Evolutionary conservation across 2,113 vertebrate genomes (phyloP).

Genomic region (Bubalus kerabau): DNA sequence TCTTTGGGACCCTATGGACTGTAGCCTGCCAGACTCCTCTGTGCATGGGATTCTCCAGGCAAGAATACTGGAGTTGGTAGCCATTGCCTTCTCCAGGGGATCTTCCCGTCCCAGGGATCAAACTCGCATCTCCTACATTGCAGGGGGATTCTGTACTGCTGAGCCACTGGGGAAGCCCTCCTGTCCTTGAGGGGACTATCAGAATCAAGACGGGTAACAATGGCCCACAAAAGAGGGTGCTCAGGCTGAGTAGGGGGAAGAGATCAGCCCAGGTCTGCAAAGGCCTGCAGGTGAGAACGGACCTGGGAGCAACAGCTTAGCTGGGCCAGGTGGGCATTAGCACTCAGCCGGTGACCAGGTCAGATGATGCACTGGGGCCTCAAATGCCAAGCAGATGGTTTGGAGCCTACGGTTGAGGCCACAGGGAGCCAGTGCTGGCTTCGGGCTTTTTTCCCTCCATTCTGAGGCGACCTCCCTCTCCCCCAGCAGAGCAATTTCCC

Average conservation of each 20-base stretch:
- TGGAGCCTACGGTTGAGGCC: background rate
- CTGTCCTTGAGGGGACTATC: background rate
- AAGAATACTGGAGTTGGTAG: background rate
- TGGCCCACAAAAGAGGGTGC: fast-evolving
- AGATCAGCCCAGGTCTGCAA: background rate
- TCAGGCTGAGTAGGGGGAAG: background rate
- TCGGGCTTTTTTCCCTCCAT: background rate
- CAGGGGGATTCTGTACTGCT: background rate
- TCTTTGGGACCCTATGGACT: background rate
- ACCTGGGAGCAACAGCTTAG: background rate
- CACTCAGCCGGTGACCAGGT: background rate
- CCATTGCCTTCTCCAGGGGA: background rate
- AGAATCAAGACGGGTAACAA: no score
- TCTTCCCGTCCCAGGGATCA: background rate
- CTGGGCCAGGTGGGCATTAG: background rate
- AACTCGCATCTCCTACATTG: background rate
- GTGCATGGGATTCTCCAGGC: background rate
- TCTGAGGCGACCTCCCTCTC: constrained; percentile 26
- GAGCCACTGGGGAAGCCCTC: background rate
- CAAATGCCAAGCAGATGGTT: constrained; percentile 17
- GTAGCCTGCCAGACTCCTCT: background rate
- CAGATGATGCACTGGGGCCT: background rate
- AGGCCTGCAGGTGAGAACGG: background rate
- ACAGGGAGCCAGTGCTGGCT: constrained; percentile 23
- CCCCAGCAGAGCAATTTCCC: constrained; percentile 38